phyloP scores from a whole-genome alignment of 2,888 invertebrate genomes.

The Noctua comes region DNA sequence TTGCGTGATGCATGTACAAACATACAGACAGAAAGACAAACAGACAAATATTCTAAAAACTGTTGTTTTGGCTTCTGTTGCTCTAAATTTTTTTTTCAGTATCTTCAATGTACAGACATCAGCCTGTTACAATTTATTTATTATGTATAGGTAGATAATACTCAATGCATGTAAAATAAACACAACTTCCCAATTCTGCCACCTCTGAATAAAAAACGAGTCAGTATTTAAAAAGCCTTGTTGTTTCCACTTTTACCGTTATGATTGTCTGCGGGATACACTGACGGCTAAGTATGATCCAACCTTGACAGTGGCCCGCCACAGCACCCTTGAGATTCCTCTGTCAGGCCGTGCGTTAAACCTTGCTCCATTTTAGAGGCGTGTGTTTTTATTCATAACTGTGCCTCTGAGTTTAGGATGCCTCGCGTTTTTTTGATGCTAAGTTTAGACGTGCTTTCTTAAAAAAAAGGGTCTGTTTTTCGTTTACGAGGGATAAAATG shows the following conservation, averaged over 20 bases:
- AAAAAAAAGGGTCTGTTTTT: background rate
- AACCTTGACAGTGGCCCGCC: slow-evolving; percentile 48
- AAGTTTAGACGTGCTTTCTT: slow-evolving; percentile 5
- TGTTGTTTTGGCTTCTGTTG: no score
- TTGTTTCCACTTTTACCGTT: slow-evolving; percentile 30
- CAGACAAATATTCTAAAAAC: no score
- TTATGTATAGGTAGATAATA: no score
- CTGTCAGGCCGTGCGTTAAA: slow-evolving; percentile 44
- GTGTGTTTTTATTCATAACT: slow-evolving; percentile 51
- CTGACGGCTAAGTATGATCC: slow-evolving; percentile 16
- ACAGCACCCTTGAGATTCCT: slow-evolving; percentile 57
- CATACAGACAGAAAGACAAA: no score
- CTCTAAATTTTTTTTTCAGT: no score
- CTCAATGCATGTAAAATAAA: background rate
- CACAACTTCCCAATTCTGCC: background rate
- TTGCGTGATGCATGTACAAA: no score
- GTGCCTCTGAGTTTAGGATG: slow-evolving; percentile 24
- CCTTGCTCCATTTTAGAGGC: slow-evolving; percentile 55
- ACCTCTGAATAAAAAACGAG: slow-evolving; percentile 27
- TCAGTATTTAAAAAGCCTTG: slow-evolving; percentile 16
- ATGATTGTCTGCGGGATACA: slow-evolving; percentile 18
- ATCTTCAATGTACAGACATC: no score
- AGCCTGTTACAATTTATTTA: no score
- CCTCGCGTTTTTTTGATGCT: slow-evolving; percentile 1
- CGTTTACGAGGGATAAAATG: background rate